Evolutionary conservation across 2,888 invertebrate genomes (phyloP).

Genomic region (Diloba caeruleocephala): DNA sequence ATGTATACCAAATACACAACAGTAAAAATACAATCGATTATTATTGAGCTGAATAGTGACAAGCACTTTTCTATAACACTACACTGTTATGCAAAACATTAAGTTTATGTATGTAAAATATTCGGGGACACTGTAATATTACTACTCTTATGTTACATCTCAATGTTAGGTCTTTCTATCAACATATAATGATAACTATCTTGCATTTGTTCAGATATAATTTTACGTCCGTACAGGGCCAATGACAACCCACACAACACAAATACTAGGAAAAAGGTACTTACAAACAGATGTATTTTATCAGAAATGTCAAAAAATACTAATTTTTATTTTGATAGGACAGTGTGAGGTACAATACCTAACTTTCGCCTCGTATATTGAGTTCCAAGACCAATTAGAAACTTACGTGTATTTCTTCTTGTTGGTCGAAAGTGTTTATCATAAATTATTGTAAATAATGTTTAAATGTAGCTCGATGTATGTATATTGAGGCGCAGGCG

Average conservation of each 20-base stretch:
- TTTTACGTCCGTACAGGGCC: slow-evolving; percentile 1
- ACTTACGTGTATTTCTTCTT: slow-evolving; percentile 35
- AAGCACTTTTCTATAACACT: slow-evolving; percentile 45
- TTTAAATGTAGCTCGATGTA: slow-evolving; percentile 58
- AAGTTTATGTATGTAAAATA: slow-evolving; percentile 35
- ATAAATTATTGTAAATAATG: slow-evolving; percentile 58
- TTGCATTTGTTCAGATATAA: slow-evolving; percentile 1
- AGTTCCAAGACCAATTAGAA: slow-evolving; percentile 48
- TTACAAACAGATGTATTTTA: slow-evolving; percentile 9
- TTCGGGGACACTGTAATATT: slow-evolving; percentile 21
- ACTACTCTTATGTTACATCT: slow-evolving; percentile 21
- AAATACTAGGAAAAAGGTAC: slow-evolving; percentile 20
- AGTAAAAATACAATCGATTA: slow-evolving; percentile 12
- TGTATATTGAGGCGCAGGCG: slow-evolving; percentile 55
- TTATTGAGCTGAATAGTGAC: slow-evolving; percentile 12
- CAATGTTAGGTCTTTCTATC: slow-evolving; percentile 14
- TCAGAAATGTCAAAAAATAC: background rate
- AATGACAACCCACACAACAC: slow-evolving; percentile 33
- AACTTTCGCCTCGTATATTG: slow-evolving; percentile 24
- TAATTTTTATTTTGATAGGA: slow-evolving; percentile 16
- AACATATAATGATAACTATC: background rate
- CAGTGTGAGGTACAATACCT: slow-evolving; percentile 17
- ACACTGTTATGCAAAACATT: slow-evolving; percentile 41
- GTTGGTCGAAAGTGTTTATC: slow-evolving; percentile 44
- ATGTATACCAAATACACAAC: slow-evolving; percentile 15